Percentiles rank a stretch among this genome's conserved stretches.
Conservation (phyloP, 2,888 invertebrate genomes). For the Yponomeuta sedellus region DNA sequence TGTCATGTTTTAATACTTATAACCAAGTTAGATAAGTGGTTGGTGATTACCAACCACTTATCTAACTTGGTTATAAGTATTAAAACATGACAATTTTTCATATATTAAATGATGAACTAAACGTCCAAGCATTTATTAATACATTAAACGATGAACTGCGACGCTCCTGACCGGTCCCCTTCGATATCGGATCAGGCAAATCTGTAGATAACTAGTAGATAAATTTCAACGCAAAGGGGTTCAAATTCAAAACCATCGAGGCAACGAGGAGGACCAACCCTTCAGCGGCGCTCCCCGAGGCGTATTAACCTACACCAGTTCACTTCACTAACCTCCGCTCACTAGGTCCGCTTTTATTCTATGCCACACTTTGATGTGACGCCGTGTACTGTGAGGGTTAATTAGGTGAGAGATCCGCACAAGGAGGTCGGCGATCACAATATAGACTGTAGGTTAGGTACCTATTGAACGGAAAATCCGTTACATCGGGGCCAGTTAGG, state of each 20-base stretch:
- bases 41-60: too few species aligned
- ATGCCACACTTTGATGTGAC: constrained; percentile 61
- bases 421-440: constrained; percentile 58
- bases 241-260: neutral
- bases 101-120: too few species aligned
- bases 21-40: too few species aligned
- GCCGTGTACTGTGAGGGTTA: constrained; percentile 63
- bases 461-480: constrained; percentile 63
- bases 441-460: constrained; percentile 54
- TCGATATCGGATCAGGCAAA: too few species aligned
- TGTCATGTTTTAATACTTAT: too few species aligned
- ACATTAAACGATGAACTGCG: too few species aligned
- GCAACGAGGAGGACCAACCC: neutral
- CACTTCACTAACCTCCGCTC: constrained; percentile 25
- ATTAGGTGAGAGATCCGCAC: constrained; percentile 70
- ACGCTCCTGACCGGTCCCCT: too few species aligned
- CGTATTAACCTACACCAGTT: constrained; percentile 14
- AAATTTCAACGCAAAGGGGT: too few species aligned
- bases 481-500: constrained; percentile 25
- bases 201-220: too few species aligned
- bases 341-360: constrained; percentile 54
- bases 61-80: too few species aligned
- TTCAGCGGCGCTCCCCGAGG: neutral
- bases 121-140: too few species aligned
- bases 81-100: too few species aligned